Percentiles rank a stretch among this genome's conserved stretches.
Evolutionary conservation across 1,140 invertebrate genomes (phyloP).

Genomic region (Brachionus koreanus): DNA sequence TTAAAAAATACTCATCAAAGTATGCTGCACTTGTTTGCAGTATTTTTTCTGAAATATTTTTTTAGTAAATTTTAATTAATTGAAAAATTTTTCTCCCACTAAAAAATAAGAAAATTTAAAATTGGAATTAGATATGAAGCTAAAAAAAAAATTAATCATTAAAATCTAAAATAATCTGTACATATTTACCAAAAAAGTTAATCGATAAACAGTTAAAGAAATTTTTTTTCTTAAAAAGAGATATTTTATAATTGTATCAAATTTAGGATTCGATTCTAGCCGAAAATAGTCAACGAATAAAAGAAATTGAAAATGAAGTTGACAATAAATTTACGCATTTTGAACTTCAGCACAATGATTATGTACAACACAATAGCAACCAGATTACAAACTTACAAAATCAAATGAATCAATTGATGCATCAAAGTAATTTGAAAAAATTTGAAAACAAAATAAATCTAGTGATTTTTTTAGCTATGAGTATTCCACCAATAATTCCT

Average conservation of each 20-base stretch:
- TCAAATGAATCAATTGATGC: slow-evolving; percentile 48
- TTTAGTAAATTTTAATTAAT: no score
- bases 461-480: slow-evolving; percentile 41
- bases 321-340: slow-evolving; percentile 67
- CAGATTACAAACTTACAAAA: slow-evolving; percentile 72
- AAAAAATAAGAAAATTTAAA: no score
- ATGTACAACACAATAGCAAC: slow-evolving; percentile 75
- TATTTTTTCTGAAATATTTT: no score
- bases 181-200: no score
- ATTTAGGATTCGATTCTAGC: slow-evolving; percentile 70
- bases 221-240: no score
- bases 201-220: no score
- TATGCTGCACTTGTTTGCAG: no score
- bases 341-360: slow-evolving; percentile 89
- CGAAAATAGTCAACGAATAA: slow-evolving; percentile 71
- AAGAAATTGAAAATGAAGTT: slow-evolving; percentile 69
- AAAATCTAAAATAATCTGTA: no score
- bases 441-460: not conserved
- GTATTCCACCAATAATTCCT: slow-evolving; percentile 45
- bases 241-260: slow-evolving; percentile 47
- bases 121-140: no score
- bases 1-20: no score
- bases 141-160: no score
- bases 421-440: slow-evolving; percentile 45
- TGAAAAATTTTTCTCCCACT: no score